Evolutionary conservation across 2,113 vertebrate species (phyloP), one percentile per base, ranked within the genome.

Genomic region (Ochotona princeps): DNA sequence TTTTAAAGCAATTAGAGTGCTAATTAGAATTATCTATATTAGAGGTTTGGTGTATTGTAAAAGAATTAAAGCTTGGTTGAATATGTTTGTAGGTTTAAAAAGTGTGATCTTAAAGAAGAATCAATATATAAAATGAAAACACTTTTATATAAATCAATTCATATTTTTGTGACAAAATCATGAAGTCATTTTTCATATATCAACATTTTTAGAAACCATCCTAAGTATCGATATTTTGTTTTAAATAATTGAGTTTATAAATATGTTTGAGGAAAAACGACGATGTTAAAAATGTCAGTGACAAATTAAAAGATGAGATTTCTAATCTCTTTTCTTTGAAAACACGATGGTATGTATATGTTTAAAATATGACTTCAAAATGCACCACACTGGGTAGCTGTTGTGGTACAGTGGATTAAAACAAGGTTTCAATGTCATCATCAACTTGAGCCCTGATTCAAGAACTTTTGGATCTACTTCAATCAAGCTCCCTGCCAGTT

Each of bases 201-300:
- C 78, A 83, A 83, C 66, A 49, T 82, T 82, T 82, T 92, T n/a
- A 83, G n/a, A 44, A 74, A 3, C 10, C 8, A 81, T 87, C 23
- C 11, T 8, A 85, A 87, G 74, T 90, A 85, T 14, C 6, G 65
- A 96, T 94, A 91, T 66, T 88, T 1, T 0, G 25, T 25, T 44
- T 1, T 0, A 21, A 85, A 21, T 81, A 66, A 47, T 25, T 83
- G 32, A 69, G 80, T 95, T 93, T 70, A 80, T 17, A 97, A 84
- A 70, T 25, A 63, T 17, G 61, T 14, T 67, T 72, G 63, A 86
- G 87, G 38, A 11, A 92, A 61, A 61, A 67, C 92, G 20, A 87
- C 84, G 92, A 7, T 89, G 4, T 57, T 65, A 13, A 13, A 75
- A 35, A 32, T 26, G 26, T 89, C 63, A 38, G 7, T 28, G 38